Conservation (phyloP, 2,113 vertebrate genomes). For the Passer montanus region DNA sequence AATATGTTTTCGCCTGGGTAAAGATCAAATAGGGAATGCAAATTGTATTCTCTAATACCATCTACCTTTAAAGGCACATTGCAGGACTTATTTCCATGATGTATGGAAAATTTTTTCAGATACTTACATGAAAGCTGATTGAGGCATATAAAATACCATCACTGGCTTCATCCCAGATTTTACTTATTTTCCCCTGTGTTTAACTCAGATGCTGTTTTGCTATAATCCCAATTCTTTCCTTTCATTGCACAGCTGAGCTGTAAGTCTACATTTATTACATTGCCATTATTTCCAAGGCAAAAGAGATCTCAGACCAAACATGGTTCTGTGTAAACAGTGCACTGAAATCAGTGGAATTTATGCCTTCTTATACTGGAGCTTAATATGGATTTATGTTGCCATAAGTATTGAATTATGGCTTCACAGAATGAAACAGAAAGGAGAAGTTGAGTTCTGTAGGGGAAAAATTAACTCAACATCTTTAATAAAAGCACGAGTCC, state of each 20-base stretch:
- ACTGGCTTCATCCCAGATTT: not conserved
- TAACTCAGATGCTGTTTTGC: not conserved
- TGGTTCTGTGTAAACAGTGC: not conserved
- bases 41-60: not conserved
- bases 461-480: constrained; percentile 51
- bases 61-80: not conserved
- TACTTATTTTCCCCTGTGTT: not conserved
- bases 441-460: constrained; percentile 58
- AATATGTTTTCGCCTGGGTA: not conserved
- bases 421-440: constrained; percentile 58
- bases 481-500: constrained; percentile 25
- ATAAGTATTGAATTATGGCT: constrained; percentile 58
- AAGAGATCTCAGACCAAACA: constrained; percentile 38
- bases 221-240: constrained; percentile 8
- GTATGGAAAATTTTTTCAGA: not conserved
- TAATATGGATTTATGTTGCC: constrained; percentile 52
- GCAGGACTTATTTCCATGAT: not conserved
- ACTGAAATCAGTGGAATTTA: constrained; percentile 53
- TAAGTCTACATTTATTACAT: constrained; percentile 46
- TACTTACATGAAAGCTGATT: not conserved
- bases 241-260: constrained; percentile 9
- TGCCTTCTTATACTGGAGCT: constrained; percentile 52
- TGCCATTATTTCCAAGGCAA: constrained; percentile 42
- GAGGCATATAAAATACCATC: not conserved
- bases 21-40: not conserved